A percentile compares a stretch with the other conserved stretches of the same genome.
Evolutionary conservation across 2,113 vertebrate species (phyloP).

Genomic region (Gymnogyps californianus): DNA sequence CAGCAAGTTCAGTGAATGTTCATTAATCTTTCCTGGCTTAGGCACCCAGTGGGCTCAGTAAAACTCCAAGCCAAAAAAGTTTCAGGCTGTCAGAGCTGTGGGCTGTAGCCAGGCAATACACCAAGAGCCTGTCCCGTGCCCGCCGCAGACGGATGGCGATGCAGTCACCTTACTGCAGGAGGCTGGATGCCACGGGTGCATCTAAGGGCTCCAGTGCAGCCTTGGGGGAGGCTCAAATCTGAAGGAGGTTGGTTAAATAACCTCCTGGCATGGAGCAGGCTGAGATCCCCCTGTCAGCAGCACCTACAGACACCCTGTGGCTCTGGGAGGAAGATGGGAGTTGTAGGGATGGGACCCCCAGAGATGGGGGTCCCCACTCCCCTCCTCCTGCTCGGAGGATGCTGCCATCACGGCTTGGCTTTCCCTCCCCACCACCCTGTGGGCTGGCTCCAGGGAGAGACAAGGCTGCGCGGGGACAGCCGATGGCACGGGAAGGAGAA

Average conservation of each 20-base stretch:
- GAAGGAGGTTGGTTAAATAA: not conserved
- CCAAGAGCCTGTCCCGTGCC: not conserved
- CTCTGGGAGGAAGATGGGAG: not conserved
- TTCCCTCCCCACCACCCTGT: rapidly evolving
- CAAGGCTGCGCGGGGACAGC: not conserved
- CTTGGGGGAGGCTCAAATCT: not conserved
- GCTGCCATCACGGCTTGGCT: not conserved
- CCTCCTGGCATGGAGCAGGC: not conserved
- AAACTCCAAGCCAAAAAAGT: not conserved
- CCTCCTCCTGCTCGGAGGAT: not conserved
- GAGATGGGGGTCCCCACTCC: not conserved
- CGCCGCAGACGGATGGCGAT: not conserved
- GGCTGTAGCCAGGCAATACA: not conserved
- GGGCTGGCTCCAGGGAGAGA: not conserved
- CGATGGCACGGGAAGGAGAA: not conserved
- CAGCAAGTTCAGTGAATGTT: not conserved
- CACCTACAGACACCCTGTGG: not conserved
- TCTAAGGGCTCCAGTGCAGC: not conserved
- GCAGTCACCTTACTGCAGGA: not conserved
- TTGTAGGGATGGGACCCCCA: not conserved
- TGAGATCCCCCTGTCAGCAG: not conserved
- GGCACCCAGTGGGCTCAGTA: not conserved
- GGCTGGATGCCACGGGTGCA: not conserved
- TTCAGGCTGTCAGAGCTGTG: not conserved
- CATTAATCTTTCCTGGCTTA: not conserved